Conservation (phyloP, 2,888 invertebrate species). For the Hesperia comma region DNA sequence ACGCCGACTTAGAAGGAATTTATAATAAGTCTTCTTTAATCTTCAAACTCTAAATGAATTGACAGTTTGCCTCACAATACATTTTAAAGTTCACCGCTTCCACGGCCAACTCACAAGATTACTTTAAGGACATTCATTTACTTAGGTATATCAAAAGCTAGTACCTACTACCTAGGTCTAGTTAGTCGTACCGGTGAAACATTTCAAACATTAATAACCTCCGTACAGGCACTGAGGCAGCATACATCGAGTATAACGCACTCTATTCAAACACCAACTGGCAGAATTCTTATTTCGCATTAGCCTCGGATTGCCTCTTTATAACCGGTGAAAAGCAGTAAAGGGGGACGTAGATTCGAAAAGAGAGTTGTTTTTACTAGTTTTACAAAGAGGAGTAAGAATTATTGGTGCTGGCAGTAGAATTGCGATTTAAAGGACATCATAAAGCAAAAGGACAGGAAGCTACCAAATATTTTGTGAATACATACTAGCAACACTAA, state of each 20-base stretch:
- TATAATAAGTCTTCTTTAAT: background rate
- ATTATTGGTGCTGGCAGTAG: too few species aligned
- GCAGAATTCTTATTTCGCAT: background rate
- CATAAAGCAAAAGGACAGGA: too few species aligned
- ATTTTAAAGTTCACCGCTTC: background rate
- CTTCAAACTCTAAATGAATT: conserved; percentile 16
- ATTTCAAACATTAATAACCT: conserved; percentile 6
- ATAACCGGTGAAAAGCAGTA: too few species aligned
- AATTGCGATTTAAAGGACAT: too few species aligned
- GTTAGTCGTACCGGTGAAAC: background rate
- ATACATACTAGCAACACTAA: background rate
- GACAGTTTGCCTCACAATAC: conserved; percentile 12
- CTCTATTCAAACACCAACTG: background rate
- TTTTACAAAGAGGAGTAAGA: too few species aligned
- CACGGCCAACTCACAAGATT: background rate
- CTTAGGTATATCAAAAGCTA: conserved; percentile 6
- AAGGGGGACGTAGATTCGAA: too few species aligned
- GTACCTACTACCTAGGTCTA: background rate
- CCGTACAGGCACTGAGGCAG: conserved; percentile 21
- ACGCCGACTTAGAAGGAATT: background rate
- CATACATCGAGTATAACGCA: background rate
- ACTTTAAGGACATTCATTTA: background rate
- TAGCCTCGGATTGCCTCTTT: too few species aligned
- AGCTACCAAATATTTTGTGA: background rate
- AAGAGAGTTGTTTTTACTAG: too few species aligned